Evolutionary conservation across 2,113 vertebrate genomes (phyloP).

Genomic region (Cyrtonyx montezumae): DNA sequence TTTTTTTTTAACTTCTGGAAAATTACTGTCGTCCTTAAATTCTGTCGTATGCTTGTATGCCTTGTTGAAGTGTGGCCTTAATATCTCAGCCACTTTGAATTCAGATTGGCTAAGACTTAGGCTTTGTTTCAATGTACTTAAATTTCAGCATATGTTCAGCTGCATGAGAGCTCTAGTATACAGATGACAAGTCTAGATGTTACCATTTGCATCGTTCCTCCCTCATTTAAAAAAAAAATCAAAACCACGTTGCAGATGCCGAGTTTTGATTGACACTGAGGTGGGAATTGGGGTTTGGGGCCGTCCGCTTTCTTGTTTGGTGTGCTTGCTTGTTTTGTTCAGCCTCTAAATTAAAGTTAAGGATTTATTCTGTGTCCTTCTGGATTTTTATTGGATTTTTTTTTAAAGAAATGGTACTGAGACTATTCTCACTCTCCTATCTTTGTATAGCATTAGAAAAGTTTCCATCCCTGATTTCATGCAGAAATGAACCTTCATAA

Average conservation of each 20-base stretch:
- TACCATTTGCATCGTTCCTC: slow-evolving; percentile 32
- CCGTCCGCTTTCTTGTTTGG: neutral
- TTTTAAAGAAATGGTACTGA: neutral
- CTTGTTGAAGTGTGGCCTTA: slow-evolving; percentile 2
- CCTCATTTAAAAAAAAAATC: slow-evolving; percentile 12
- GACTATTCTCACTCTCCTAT: neutral
- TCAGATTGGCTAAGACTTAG: neutral
- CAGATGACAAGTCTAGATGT: slow-evolving; percentile 51
- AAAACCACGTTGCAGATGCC: slow-evolving; percentile 40
- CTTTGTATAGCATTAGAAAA: neutral
- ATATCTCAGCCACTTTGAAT: neutral
- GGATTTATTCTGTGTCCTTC: neutral
- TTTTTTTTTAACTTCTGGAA: neutral
- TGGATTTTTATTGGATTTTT: neutral
- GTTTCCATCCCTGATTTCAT: neutral
- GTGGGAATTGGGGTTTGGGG: neutral
- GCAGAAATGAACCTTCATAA: neutral
- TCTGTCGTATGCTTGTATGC: neutral
- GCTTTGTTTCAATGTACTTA: slow-evolving; percentile 40
- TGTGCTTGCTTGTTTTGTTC: slow-evolving; percentile 15
- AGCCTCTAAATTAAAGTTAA: slow-evolving; percentile 6
- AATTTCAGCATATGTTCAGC: slow-evolving; percentile 23
- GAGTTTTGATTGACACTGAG: slow-evolving; percentile 18
- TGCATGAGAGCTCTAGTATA: slow-evolving; percentile 32
- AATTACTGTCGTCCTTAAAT: neutral